Conservation (phyloP, 1,140 invertebrate species). For the Probaryconus sp. region DNA sequence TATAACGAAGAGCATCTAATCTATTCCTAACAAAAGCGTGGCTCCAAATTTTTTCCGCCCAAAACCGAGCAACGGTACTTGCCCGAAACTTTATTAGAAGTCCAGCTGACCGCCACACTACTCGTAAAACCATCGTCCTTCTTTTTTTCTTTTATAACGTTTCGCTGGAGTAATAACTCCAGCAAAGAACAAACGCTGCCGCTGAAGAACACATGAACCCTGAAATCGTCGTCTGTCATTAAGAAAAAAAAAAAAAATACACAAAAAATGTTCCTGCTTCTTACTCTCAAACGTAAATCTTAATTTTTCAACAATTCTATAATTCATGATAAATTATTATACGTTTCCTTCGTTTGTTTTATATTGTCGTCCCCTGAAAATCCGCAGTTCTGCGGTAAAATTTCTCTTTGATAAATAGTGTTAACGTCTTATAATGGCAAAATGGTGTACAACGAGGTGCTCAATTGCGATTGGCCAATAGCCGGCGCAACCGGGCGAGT, state of each 20-base stretch:
- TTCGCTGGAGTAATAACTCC: not conserved
- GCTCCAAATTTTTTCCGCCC: constrained; percentile 31
- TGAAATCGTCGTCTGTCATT: no score
- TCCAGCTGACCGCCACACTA: constrained; percentile 21
- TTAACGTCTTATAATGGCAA: constrained; percentile 3
- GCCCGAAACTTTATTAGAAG: constrained; percentile 37
- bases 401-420: constrained; percentile 15
- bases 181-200: no score
- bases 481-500: constrained; percentile 7
- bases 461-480: constrained; percentile 30
- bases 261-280: no score
- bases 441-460: constrained; percentile 25
- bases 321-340: no score
- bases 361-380: no score
- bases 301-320: no score
- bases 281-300: no score
- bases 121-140: constrained; percentile 29
- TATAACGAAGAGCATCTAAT: constrained; percentile 12
- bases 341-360: no score
- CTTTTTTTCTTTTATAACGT: constrained; percentile 1
- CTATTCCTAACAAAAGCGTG: constrained; percentile 23
- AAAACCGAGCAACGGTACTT: constrained; percentile 32
- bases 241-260: no score
- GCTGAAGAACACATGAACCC: no score
- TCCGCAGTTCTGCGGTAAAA: no score